Evolutionary conservation across 2,113 vertebrate genomes (phyloP), one percentile per base, ranked within the genome.

Genomic region (Charadrius vociferus): DNA sequence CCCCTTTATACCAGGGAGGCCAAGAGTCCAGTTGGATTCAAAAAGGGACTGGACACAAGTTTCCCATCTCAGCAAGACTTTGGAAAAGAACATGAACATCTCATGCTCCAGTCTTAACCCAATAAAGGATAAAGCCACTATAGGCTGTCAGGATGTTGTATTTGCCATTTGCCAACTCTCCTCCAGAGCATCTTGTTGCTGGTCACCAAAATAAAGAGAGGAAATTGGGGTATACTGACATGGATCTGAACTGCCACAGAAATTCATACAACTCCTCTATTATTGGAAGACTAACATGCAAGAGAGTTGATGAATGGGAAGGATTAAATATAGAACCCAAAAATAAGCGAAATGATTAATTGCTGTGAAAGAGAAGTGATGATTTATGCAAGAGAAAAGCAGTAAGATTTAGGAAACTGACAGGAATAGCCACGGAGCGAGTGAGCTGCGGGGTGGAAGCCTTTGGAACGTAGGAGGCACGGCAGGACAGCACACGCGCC

Each of bases 271-370:
- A 50, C n/a, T 88, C 65, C 24, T 70, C 74, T 80, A 80, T 56
- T 85, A 90, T 5, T 59, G 55, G 74, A 90, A 63, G 41, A 88
- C 74, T 71, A 95, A 77, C 2, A 27, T 0, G 11, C 10, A 3
- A 89, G 77, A 61, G 67, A 88, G 81, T 50, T 88, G 95, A 95
- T 96, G 93, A 97, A 97, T 93, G 87, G 50, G 91, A 89, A 94
- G 59, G 62, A 96, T 93, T 94, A 95, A 96, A 97, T 88, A 97
- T 88, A 95, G 95, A 95, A 91, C 66, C 21, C 87, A 85, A 95
- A 96, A 95, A 85, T 68, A 96, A 95, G 81, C 1, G 0, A 77
- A 92, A 88, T 82, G 78, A 95, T 96, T 97, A 97, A 97, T 93
- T 90, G 74, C 89, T 81, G 73, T 55, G 74, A 91, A 97, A 91